Percentiles rank a stretch among this genome's conserved stretches.
These are phyloP conservation scores for Mantis religiosa DNA, from an alignment of 2,888 invertebrate genomes.

Conservation along the genomic window DNA sequence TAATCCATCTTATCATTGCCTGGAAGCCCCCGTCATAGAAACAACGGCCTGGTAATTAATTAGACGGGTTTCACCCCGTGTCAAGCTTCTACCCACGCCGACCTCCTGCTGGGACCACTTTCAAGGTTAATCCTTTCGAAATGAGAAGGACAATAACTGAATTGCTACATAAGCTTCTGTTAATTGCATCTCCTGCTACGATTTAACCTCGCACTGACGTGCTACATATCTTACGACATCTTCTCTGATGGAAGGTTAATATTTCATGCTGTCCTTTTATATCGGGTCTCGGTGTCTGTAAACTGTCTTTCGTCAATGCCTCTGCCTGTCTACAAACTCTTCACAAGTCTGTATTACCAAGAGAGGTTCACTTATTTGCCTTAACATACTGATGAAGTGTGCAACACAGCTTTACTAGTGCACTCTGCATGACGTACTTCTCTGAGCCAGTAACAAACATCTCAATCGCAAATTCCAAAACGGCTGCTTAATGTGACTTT, in stretches of 20 bases:
- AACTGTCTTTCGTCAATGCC: not conserved
- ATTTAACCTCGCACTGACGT: not conserved
- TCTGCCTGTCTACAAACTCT: not conserved
- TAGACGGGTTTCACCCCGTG: not conserved
- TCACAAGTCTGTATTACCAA: not conserved
- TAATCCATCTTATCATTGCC: not conserved
- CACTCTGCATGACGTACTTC: too few species aligned
- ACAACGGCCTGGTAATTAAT: not conserved
- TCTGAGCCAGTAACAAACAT: too few species aligned
- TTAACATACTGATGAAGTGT: too few species aligned
- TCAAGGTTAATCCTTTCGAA: not conserved
- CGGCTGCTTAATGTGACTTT: too few species aligned
- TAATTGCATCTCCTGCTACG: not conserved
- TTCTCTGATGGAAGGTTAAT: not conserved
- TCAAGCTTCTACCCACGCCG: not conserved
- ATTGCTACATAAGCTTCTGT: not conserved
- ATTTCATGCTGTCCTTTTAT: not conserved
- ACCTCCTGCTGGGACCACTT: not conserved
- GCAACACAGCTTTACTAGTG: too few species aligned
- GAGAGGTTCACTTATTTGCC: too few species aligned
- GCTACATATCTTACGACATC: not conserved
- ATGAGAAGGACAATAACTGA: not conserved
- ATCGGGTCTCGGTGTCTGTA: not conserved
- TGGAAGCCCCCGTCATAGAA: not conserved
- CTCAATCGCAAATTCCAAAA: too few species aligned